Evolutionary conservation across 2,113 vertebrate genomes (phyloP).

Genomic region (Eurystomus gularis): DNA sequence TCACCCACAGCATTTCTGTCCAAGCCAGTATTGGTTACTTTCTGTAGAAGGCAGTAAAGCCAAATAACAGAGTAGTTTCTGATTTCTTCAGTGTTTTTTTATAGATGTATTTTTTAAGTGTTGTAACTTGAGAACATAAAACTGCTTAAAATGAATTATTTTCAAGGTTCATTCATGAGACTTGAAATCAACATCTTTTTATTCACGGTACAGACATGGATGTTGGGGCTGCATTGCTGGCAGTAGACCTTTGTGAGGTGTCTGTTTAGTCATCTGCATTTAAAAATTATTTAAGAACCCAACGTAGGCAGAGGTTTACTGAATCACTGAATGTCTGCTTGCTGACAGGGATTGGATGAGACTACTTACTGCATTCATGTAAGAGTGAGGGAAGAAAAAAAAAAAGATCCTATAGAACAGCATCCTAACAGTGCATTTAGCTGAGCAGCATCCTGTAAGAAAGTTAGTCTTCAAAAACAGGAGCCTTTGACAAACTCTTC

Average conservation of each 20-base stretch:
- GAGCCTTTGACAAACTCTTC: not conserved
- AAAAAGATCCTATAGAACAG: not conserved
- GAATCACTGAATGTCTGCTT: not conserved
- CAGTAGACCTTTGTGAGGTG: not conserved
- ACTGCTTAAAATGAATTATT: not conserved
- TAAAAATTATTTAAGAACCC: not conserved
- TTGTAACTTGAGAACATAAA: not conserved
- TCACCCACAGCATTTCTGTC: not conserved
- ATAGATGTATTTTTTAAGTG: not conserved
- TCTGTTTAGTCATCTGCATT: not conserved
- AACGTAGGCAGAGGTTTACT: not conserved
- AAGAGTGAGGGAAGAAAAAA: fast-evolving
- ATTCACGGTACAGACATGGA: not conserved
- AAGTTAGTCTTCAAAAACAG: not conserved
- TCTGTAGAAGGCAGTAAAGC: not conserved
- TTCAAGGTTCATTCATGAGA: not conserved
- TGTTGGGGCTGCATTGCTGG: not conserved
- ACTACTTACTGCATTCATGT: not conserved
- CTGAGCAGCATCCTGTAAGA: not conserved
- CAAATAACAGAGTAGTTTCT: not conserved
- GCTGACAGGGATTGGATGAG: not conserved
- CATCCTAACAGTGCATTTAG: not conserved
- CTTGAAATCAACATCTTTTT: not conserved
- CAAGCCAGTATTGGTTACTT: not conserved
- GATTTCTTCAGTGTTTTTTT: not conserved